A percentile compares a stretch with the other conserved stretches of the same genome.
Evolutionary conservation across 2,113 vertebrate genomes (phyloP).

Genomic region (Plestiodon gilberti): DNA sequence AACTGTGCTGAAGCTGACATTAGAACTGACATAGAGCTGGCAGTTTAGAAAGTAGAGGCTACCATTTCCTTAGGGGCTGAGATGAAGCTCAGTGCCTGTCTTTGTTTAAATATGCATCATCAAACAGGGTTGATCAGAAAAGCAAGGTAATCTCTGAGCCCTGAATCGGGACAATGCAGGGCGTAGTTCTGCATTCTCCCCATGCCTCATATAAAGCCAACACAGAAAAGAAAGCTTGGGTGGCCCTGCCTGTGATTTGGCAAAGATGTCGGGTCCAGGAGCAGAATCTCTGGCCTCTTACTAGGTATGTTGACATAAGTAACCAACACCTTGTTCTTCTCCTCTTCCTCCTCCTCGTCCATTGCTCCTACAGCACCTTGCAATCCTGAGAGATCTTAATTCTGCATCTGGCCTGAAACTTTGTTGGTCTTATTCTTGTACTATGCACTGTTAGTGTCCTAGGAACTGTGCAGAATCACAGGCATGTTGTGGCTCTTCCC

Average conservation of each 20-base stretch:
- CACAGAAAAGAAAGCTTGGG: not conserved
- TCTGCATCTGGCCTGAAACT: not conserved
- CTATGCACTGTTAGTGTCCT: not conserved
- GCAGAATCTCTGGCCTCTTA: not conserved
- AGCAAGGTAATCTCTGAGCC: slow-evolving; percentile 37
- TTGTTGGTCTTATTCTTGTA: slow-evolving; percentile 19
- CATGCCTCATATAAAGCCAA: not conserved
- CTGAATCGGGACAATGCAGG: not conserved
- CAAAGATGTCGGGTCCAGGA: not conserved
- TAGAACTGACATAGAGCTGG: slow-evolving; percentile 45
- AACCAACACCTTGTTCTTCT: slow-evolving; percentile 38
- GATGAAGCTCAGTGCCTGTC: slow-evolving; percentile 53
- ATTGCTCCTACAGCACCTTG: not conserved
- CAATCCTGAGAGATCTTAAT: not conserved
- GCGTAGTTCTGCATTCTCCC: not conserved
- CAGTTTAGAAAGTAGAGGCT: slow-evolving; percentile 44
- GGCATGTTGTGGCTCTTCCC: not conserved
- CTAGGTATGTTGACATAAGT: slow-evolving; percentile 13
- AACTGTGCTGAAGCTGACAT: slow-evolving; percentile 49
- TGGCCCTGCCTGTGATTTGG: not conserved
- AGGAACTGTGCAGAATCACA: not conserved
- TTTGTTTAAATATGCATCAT: slow-evolving; percentile 59
- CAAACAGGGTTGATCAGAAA: slow-evolving; percentile 48
- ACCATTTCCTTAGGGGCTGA: slow-evolving; percentile 49
- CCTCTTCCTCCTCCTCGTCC: not conserved